Evolutionary conservation across 2,113 vertebrate species (phyloP), one percentile per base, ranked within the genome.

Genomic region (Brachypteracias leptosomus): DNA sequence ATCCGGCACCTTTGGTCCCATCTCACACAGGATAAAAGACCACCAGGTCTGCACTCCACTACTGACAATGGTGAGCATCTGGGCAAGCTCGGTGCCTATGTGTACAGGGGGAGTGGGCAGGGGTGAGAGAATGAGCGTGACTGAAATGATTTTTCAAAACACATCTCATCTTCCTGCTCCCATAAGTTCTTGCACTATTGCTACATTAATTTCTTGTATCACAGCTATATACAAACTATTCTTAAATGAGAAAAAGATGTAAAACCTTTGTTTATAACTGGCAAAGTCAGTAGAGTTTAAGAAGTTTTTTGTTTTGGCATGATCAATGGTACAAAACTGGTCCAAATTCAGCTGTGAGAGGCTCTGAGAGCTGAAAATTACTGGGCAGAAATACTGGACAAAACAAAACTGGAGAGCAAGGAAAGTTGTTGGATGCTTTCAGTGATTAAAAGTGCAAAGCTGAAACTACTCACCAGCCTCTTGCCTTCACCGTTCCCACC

Each of bases 61-160:
- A n/a, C n/a, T n/a, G n/a, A n/a, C n/a, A n/a, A n/a, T n/a, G n/a
- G n/a, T n/a, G 74, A 79, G 29, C 3, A 0, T 33, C 57, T 74
- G 4, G 7, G 40, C 0, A 0, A 72, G 20, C 20, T 88, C 4
- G 0, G 35, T 85, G 54, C 58, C 29, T 62, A 51, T 62, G 59
- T 73, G 59, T 73, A 55, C 0, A 0, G 29, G 52, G 31, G 6
- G 10, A 78, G 24, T 36, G 28, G 83, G n/a, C 0, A 0, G 14
- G 38, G n/a, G 24, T 57, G 17, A 58, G 62, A 72, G 67, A 92
- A 70, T 40, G 25, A 25, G n/a, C 7, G 25, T 3, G 1, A 73
- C 55, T 14, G 5, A 75, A 91, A 68, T 0, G 0, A 4, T 63
- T 84, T 63, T 90, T 63, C 21, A 8, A 74, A 90, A 71, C 0